phyloP scores from a whole-genome alignment of 2,113 vertebrate genomes.

The Halcyon malimbica region DNA sequence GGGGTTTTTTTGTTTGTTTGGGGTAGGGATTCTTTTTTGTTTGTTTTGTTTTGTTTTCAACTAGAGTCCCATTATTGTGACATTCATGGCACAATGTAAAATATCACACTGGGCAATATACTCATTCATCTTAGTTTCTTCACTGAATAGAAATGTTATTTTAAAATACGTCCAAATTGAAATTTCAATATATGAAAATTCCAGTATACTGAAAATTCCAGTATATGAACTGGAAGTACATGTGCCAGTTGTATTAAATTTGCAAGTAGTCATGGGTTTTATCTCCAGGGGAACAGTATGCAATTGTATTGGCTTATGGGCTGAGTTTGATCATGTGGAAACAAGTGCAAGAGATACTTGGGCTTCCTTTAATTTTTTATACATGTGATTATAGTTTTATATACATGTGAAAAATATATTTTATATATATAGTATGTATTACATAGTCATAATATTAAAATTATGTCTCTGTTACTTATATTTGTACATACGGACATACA shows the following conservation, averaged over 20 bases:
- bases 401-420: background rate
- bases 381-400: background rate
- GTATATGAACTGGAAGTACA: background rate
- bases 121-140: background rate
- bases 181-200: too few relatives aligned
- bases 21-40: too few relatives aligned
- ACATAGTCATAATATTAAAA: background rate
- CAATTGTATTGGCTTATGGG: background rate
- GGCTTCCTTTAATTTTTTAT: background rate
- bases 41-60: background rate
- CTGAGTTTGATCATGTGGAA: background rate
- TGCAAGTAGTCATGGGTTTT: background rate
- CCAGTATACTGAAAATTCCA: background rate
- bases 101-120: too few relatives aligned
- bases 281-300: background rate
- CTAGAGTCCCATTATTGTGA: background rate
- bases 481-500: background rate
- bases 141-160: background rate
- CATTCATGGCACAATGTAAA: background rate
- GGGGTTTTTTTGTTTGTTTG: too few relatives aligned
- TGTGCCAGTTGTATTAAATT: background rate
- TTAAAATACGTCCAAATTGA: background rate
- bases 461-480: fast-evolving
- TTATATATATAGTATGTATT: background rate
- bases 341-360: background rate